Base-by-base conservation (phyloP, 2,888 invertebrate genomes). In the Deilephila porcellus region DNA sequence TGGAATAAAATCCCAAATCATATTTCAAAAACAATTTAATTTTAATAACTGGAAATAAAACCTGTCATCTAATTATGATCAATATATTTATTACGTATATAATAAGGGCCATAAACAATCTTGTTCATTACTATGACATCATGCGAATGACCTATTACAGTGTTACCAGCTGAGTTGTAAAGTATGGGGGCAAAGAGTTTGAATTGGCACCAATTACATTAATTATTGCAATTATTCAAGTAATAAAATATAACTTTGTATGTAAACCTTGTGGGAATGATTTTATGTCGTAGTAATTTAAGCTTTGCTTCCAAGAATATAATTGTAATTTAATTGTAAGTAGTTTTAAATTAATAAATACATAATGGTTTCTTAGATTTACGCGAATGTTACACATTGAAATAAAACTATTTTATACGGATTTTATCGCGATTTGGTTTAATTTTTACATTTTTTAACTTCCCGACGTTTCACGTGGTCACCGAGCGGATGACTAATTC, bases 41-140 rank as follows among this genome's bases (percentile, higher is more conserved):
- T 25, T 45, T 67, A 45, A 67, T 67, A 45, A 67, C 5, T 37
- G 52, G 53, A 73, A 63, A 73, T 73, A 63, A 70, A 73, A 73
- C 71, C 59, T 52, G 73, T 73, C 73, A 70, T 73, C 59, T 71
- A 71, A 73, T 63, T 71, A 73, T 71, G 34, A 72, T 64, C 53
- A 70, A 60, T 73, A 71, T 63, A 29, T 34, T 53, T 53, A 53
- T 56, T 56, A 70, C 34, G 62, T 71, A 70, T 73, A 73, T 62
- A 63, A 52, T 71, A 52, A 7, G 20, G 20, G 56, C 63, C 29
- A 63, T 73, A 63, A 71, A 71, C 62, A 63, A 62, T 62, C 56
- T 62, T 73, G 52, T 67, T 25, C 45, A 17, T 52, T 45, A 45
- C 45, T 45, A 67, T 67, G 67, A 67, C 67, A 45, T 67, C 67